phyloP scores from a whole-genome alignment of 2,888 invertebrate genomes.

The Mycalesis mineus region DNA sequence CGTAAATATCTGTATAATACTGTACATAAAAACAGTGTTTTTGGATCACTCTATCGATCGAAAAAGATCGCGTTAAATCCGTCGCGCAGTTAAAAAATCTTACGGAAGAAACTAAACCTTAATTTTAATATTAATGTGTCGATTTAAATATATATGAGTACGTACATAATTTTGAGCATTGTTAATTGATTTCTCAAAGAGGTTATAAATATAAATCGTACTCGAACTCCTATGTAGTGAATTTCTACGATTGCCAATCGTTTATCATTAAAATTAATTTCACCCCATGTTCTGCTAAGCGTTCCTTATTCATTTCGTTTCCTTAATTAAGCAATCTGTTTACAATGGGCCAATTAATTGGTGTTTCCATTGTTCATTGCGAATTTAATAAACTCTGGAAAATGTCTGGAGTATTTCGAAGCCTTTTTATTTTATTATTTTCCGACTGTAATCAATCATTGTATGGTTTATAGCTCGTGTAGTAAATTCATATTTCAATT shows the following conservation, averaged over 20 bases:
- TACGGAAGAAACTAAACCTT: too few species aligned
- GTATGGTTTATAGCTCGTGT: conserved; percentile 14
- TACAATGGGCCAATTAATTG: conserved; percentile 75
- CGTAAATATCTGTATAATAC: too few species aligned
- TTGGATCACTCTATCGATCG: too few species aligned
- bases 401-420: conserved; percentile 44
- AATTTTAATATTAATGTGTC: too few species aligned
- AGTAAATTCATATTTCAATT: conserved; percentile 1
- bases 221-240: background rate
- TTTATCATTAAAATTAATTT: conserved; percentile 77
- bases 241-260: conserved; percentile 41
- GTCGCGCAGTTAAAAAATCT: too few species aligned
- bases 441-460: conserved; percentile 21
- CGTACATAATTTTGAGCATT: too few species aligned
- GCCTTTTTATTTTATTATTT: conserved; percentile 28
- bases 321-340: conserved; percentile 78
- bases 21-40: too few species aligned
- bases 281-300: conserved; percentile 65
- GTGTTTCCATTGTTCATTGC: conserved; percentile 63
- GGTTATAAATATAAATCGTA: background rate
- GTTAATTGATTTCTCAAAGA: too few species aligned
- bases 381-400: conserved; percentile 53
- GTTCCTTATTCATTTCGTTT: conserved; percentile 71
- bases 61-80: too few species aligned
- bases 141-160: too few species aligned